These are phyloP conservation scores for Zygogramma bicolorata DNA, from an alignment of 2,888 invertebrate genomes.

Conservation along the genomic window DNA sequence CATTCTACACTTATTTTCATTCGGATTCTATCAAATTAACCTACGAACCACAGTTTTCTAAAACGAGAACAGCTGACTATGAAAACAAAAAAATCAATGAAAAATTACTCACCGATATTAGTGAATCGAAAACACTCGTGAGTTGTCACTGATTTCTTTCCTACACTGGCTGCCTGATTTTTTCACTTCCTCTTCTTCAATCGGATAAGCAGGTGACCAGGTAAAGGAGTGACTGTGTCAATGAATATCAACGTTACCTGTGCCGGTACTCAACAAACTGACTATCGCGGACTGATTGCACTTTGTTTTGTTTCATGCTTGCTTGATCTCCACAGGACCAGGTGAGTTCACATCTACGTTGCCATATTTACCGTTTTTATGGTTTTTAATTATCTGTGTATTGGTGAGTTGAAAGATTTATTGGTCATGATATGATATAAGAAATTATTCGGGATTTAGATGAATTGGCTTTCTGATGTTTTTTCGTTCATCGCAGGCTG, in stretches of 20 bases:
- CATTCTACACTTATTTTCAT: too few relatives aligned
- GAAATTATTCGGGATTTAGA: not conserved
- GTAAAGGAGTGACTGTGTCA: constrained; percentile 40
- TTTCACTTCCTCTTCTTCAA: constrained; percentile 33
- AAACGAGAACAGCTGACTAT: constrained; percentile 14
- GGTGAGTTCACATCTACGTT: constrained; percentile 55
- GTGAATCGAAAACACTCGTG: not conserved
- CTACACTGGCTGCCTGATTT: constrained; percentile 17
- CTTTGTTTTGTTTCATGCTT: constrained; percentile 66
- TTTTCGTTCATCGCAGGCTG: not conserved
- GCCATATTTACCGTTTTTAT: constrained; percentile 50
- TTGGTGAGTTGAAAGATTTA: constrained; percentile 27
- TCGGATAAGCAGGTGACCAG: constrained; percentile 35
- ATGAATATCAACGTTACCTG: constrained; percentile 36
- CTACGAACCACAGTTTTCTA: too few relatives aligned
- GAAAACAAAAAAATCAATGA: constrained; percentile 20
- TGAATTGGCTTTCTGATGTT: not conserved
- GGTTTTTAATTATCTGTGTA: constrained; percentile 30
- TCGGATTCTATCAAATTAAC: too few relatives aligned
- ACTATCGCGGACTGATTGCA: constrained; percentile 64
- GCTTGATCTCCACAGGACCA: constrained; percentile 59
- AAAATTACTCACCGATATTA: constrained; percentile 26
- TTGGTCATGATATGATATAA: constrained; percentile 1
- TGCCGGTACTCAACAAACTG: constrained; percentile 54
- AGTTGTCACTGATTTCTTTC: not conserved